Percentiles rank a stretch among this genome's conserved stretches.
Evolutionary conservation across 64 coral and sea anemone genomes (phyloP).

Genomic region (Montipora foliosa): DNA sequence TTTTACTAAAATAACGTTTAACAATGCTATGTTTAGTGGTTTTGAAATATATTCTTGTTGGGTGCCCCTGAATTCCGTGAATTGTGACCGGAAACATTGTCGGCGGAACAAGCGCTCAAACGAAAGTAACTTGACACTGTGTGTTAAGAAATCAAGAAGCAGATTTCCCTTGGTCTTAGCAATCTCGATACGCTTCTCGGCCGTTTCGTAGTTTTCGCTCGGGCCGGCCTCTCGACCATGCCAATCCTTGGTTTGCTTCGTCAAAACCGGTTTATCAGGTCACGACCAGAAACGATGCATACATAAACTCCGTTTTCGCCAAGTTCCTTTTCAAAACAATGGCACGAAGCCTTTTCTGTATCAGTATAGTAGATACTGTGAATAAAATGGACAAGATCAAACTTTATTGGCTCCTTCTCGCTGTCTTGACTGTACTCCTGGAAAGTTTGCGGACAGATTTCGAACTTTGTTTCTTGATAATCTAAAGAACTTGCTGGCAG

Average conservation of each 20-base stretch:
- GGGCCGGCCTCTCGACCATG: neutral
- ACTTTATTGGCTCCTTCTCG: neutral
- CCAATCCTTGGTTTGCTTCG: neutral
- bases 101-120: too few species aligned
- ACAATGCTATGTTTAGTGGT: too few species aligned
- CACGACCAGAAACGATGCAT: neutral
- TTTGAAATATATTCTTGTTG: too few species aligned
- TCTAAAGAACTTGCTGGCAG: neutral
- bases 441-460: neutral
- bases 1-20: too few species aligned
- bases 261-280: neutral
- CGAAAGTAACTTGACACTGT: too few species aligned
- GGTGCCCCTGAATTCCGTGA: too few species aligned
- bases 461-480: neutral
- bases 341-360: neutral
- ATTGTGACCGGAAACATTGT: too few species aligned
- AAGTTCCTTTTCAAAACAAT: slow-evolving; percentile 11
- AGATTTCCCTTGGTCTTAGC: slow-evolving; percentile 8
- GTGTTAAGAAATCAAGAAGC: too few species aligned
- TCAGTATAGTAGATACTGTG: slow-evolving; percentile 31
- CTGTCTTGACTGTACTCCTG: neutral
- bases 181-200: neutral
- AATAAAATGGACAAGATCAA: slow-evolving; percentile 28
- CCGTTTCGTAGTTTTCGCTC: neutral
- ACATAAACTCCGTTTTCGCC: neutral